These are phyloP conservation scores for Anagrus nilaparvatae DNA, from an alignment of 1,140 invertebrate species.

Conservation along the genomic window DNA sequence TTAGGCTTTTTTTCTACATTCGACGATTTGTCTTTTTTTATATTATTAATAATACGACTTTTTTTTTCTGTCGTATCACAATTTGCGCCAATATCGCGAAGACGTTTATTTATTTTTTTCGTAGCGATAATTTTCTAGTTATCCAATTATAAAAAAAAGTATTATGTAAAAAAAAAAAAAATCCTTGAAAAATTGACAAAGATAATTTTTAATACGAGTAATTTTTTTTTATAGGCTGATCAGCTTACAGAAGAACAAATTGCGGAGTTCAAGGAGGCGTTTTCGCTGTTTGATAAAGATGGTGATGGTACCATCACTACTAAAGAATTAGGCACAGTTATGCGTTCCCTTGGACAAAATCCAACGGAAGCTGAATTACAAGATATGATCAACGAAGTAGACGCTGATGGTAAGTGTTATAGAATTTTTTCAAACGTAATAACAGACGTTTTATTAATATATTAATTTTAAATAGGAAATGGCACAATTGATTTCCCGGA, in stretches of 20 bases:
- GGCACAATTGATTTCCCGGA: constrained; percentile 99
- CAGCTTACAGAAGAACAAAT: constrained; percentile 97
- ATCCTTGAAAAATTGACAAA: background rate
- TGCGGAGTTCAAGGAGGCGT: constrained; percentile 98
- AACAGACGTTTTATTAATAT: background rate
- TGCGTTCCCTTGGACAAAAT: constrained; percentile 97
- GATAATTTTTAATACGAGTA: constrained; percentile 14
- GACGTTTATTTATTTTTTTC: too few relatives aligned
- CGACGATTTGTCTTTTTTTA: too few relatives aligned
- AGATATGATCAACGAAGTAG: constrained; percentile 99
- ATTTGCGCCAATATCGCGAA: too few relatives aligned
- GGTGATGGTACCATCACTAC: constrained; percentile 99
- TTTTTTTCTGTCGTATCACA: too few relatives aligned
- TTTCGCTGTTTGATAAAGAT: constrained; percentile 98
- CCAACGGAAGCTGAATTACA: constrained; percentile 98
- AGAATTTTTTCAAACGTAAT: too few relatives aligned
- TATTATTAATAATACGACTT: too few relatives aligned
- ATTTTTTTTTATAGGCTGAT: constrained; percentile 62
- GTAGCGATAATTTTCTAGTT: too few relatives aligned
- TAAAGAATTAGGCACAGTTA: constrained; percentile 98
- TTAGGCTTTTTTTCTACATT: too few relatives aligned
- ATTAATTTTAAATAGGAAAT: constrained; percentile 72
- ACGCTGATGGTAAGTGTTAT: constrained; percentile 96
- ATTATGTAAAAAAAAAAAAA: too few relatives aligned
- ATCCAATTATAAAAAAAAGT: too few relatives aligned